phyloP scores from a whole-genome alignment of 2,888 invertebrate genomes.

The Cerceris rybyensis region DNA sequence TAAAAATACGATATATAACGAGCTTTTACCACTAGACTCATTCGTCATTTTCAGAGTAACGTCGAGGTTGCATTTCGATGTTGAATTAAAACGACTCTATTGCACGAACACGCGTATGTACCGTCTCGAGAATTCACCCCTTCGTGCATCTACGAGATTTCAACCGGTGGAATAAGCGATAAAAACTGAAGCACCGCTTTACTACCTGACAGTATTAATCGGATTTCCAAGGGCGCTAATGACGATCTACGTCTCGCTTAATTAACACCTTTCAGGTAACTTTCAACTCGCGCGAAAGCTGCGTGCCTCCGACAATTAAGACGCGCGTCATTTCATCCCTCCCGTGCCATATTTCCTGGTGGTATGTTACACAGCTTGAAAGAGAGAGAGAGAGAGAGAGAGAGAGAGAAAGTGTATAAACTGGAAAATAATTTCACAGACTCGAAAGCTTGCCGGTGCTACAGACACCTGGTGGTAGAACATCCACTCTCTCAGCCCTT shows the following conservation, averaged over 20 bases:
- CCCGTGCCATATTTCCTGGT: neutral
- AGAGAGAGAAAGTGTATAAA: constrained; percentile 2
- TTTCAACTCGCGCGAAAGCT: neutral
- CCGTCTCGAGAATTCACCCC: too few species aligned
- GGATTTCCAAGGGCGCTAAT: constrained; percentile 32
- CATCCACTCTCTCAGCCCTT: constrained; percentile 1
- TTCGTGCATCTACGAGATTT: neutral
- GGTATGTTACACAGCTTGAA: neutral
- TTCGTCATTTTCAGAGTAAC: too few species aligned
- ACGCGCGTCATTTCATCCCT: neutral
- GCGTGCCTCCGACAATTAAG: constrained; percentile 34
- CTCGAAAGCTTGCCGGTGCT: constrained; percentile 8
- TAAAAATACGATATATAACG: too few species aligned
- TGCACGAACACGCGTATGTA: too few species aligned
- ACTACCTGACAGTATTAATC: constrained; percentile 26
- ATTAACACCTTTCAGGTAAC: constrained; percentile 33
- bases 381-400: too few species aligned
- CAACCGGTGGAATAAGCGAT: neutral
- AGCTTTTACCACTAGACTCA: too few species aligned
- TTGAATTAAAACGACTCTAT: too few species aligned
- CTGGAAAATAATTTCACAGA: constrained; percentile 45
- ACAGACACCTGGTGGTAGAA: constrained; percentile 13
- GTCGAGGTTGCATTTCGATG: too few species aligned
- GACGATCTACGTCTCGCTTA: constrained; percentile 31
- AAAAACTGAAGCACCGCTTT: constrained; percentile 26